Conservation (phyloP, 2,888 invertebrate species). For the Meta bourneti region DNA sequence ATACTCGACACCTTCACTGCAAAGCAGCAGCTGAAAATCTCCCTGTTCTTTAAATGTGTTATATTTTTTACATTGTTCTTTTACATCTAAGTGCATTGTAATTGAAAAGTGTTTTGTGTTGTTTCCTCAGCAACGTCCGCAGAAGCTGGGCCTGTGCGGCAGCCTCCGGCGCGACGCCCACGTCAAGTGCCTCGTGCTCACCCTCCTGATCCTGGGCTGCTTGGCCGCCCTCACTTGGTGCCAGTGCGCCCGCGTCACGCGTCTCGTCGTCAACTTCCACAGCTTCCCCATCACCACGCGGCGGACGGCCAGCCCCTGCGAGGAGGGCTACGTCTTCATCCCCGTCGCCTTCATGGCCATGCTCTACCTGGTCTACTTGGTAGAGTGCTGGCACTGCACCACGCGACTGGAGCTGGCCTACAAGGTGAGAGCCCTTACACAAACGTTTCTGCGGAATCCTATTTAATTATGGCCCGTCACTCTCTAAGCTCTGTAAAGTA, state of each 20-base stretch:
- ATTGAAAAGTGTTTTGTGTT: not conserved
- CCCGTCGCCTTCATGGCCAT: constrained; percentile 90
- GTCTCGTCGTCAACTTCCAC: constrained; percentile 85
- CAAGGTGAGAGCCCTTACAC: constrained; percentile 77
- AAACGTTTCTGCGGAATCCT: not conserved
- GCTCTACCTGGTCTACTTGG: constrained; percentile 89
- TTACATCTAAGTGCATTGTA: not conserved
- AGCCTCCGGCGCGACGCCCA: constrained; percentile 88
- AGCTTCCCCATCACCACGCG: constrained; percentile 85
- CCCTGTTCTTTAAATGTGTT: no score
- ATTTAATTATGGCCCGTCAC: no score
- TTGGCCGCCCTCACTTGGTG: constrained; percentile 89
- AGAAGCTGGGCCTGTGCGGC: constrained; percentile 83
- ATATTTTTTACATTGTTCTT: not conserved
- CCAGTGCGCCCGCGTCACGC: constrained; percentile 87
- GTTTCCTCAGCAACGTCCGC: constrained; percentile 83
- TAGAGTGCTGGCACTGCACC: constrained; percentile 91
- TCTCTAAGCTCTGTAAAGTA: no score
- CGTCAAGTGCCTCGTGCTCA: constrained; percentile 90
- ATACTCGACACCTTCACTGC: no score
- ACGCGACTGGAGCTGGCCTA: constrained; percentile 84
- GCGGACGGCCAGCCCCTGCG: constrained; percentile 87
- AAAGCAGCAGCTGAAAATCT: no score
- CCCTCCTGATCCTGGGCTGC: constrained; percentile 87
- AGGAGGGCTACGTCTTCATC: constrained; percentile 90